Conservation (phyloP, 92 coral and sea anemone genomes). For the Epizoanthus stellaris region DNA sequence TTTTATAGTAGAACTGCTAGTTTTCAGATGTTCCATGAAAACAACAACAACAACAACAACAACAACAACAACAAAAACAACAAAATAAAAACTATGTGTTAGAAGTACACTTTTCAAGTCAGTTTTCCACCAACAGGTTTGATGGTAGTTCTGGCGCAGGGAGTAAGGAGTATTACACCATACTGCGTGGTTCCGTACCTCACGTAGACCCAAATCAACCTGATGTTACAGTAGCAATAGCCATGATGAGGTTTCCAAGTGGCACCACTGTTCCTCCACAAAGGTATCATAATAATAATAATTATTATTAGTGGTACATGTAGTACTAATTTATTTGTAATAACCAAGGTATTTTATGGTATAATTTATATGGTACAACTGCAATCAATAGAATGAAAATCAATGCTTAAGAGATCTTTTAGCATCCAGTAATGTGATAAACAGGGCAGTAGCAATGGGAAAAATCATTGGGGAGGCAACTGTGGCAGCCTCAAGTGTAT, state of each 20-base stretch:
- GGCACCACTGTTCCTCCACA: slow-evolving; percentile 56
- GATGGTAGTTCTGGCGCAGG: slow-evolving; percentile 36
- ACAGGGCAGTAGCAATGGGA: too few species aligned
- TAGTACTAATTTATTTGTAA: not conserved
- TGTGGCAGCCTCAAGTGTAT: too few species aligned
- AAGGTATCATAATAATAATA: slow-evolving; percentile 40
- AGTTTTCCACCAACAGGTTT: slow-evolving; percentile 28
- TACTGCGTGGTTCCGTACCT: slow-evolving; percentile 76
- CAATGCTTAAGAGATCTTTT: too few species aligned
- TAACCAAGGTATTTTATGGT: too few species aligned
- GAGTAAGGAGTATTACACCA: slow-evolving; percentile 55
- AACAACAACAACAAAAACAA: too few species aligned
- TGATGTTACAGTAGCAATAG: slow-evolving; percentile 76
- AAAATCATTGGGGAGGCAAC: too few species aligned
- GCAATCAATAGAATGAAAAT: too few species aligned
- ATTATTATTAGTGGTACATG: not conserved
- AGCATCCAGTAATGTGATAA: too few species aligned
- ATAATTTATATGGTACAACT: too few species aligned
- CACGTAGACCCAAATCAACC: slow-evolving; percentile 69
- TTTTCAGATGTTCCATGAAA: too few species aligned
- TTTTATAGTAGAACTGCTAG: too few species aligned
- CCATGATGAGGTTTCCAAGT: slow-evolving; percentile 66
- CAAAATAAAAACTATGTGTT: not conserved
- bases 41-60: too few species aligned
- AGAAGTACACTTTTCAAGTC: not conserved